phyloP scores from a whole-genome alignment of 2,113 vertebrate genomes.

The Mionectes macconnelli region DNA sequence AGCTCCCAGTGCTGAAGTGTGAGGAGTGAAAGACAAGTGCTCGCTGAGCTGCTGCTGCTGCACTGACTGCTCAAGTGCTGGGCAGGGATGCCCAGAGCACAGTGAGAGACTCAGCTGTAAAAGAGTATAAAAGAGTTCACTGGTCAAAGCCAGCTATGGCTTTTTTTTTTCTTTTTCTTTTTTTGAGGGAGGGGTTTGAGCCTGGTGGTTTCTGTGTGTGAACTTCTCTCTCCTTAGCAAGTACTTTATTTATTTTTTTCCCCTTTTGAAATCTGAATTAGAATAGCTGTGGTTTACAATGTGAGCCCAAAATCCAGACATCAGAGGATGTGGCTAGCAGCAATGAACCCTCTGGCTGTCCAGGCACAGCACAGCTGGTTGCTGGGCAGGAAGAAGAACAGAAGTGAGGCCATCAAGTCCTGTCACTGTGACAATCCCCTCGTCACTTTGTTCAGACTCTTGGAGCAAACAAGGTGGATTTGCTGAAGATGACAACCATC shows the following conservation, averaged over 20 bases:
- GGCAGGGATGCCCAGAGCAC: neutral
- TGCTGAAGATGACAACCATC: neutral
- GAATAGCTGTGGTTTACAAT: conserved; percentile 46
- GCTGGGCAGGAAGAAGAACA: neutral
- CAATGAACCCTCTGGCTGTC: neutral
- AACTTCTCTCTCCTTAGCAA: neutral
- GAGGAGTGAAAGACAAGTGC: neutral
- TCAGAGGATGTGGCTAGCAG: conserved; percentile 45
- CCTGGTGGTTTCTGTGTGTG: neutral
- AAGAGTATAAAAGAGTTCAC: neutral
- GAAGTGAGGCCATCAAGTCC: neutral
- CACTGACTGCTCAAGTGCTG: neutral
- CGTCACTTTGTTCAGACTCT: neutral
- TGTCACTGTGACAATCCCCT: neutral
- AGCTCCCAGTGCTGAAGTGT: neutral
- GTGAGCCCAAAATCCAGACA: conserved; percentile 4
- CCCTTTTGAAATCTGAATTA: neutral
- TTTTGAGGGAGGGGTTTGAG: neutral
- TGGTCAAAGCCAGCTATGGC: neutral
- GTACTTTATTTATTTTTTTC: neutral
- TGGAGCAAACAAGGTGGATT: neutral
- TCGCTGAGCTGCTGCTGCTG: too few species aligned
- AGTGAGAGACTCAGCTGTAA: neutral
- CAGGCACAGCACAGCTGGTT: neutral
- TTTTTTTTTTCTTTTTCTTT: neutral